Evolutionary conservation across 2,888 invertebrate species (phyloP), one percentile per base, ranked within the genome.

Genomic region (Clitarchus hookeri): DNA sequence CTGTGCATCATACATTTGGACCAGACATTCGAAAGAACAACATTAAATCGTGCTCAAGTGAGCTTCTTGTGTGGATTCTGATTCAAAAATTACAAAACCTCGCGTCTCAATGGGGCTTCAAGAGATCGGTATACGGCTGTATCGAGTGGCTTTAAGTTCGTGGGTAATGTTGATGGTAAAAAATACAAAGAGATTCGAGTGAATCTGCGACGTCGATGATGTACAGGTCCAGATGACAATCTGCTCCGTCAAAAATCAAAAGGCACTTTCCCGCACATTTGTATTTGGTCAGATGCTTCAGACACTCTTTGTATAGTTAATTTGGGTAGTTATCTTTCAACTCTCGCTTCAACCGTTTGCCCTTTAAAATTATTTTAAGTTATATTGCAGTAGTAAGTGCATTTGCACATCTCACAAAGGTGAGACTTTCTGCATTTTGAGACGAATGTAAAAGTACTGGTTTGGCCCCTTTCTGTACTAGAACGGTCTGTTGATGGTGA

Each of bases 1-100:
- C 16, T 48, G 25, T 79, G 79, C 26, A 27, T 79, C 25, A 79
- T 79, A 79, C n/a, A 79, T 27, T 79, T 79, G 25, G 79, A 79
- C 36, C 82, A 82, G 36, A 82, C 13, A 89, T 25, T 90, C 90
- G 87, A 89, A 84, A 89, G 88, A 80, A 89, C 87, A 27, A 9
- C 53, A 65, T 87, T 86, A 88, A 89, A 89, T 82, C 86, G 44
- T 77, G 86, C 82, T 87, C 89, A 88, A 23, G 78, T 88, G 6
- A 89, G 86, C 82, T 84, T 83, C 85, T 87, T 82, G 44, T 88
- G 87, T 44, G 88, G 87, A 85, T 88, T 44, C 54, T 85, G 86
- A 26, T 85, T 85, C 83, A 85, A 87, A 48, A 77, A 88, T 85
- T 23, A 44, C n/a, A 89, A 77, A 19, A 88, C 82, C 82, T 88